These are phyloP conservation scores for Dasypus novemcinctus DNA, from an alignment of 2,113 vertebrate genomes.

Conservation along the genomic window DNA sequence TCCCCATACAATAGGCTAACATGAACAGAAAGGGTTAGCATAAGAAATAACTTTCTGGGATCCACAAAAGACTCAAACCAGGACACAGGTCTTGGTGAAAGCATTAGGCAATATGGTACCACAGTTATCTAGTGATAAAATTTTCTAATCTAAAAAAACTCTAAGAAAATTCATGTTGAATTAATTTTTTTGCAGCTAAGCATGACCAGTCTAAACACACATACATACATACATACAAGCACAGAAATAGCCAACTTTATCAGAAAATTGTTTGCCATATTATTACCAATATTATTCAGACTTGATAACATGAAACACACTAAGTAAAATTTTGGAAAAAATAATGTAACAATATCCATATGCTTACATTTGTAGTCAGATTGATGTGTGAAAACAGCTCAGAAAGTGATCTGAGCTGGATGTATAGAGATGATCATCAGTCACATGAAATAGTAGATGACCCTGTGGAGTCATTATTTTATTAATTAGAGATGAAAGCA, in stretches of 20 bases:
- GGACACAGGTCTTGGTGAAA: background rate
- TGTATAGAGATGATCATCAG: background rate
- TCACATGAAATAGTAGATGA: background rate
- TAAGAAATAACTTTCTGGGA: no score
- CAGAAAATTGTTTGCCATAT: background rate
- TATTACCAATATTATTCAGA: background rate
- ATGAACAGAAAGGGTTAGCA: no score
- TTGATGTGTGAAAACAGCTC: background rate
- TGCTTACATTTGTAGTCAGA: background rate
- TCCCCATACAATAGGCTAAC: no score
- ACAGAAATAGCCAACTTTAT: background rate
- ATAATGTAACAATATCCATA: background rate
- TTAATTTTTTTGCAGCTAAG: background rate
- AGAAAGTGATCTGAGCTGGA: background rate
- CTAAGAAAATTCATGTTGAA: background rate
- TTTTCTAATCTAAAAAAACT: background rate
- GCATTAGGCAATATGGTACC: background rate
- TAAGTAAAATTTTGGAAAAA: background rate
- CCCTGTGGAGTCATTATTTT: background rate
- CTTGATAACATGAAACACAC: background rate
- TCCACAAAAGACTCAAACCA: no score
- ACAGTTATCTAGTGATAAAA: background rate
- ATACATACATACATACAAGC: no score
- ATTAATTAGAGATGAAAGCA: background rate
- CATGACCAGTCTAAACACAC: background rate